phyloP scores from a whole-genome alignment of 2,888 invertebrate genomes.

The Lacanobia wlatinum region DNA sequence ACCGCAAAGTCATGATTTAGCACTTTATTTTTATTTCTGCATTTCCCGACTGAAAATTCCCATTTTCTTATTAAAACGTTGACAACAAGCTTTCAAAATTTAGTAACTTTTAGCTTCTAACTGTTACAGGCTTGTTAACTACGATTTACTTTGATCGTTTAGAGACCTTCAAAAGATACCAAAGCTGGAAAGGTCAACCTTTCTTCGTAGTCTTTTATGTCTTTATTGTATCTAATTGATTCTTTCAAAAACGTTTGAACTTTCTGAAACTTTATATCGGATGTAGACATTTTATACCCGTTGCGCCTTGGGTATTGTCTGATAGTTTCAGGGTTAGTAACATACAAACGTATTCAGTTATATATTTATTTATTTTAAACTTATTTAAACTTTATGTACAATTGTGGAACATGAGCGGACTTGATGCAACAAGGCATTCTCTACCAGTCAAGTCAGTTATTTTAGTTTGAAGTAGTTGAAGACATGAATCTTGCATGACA shows the following conservation, averaged over 20 bases:
- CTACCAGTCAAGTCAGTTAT: too few relatives aligned
- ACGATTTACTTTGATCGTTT: conserved; percentile 41
- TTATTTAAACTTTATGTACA: too few relatives aligned
- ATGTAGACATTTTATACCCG: neutral
- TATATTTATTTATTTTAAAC: too few relatives aligned
- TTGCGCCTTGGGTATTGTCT: neutral
- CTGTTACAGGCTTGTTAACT: conserved; percentile 33
- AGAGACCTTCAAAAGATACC: conserved; percentile 34
- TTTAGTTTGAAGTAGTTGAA: neutral
- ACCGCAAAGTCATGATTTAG: conserved; percentile 8
- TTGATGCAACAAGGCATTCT: too few relatives aligned
- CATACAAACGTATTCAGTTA: neutral
- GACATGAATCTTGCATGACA: conserved; percentile 16
- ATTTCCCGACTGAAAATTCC: neutral
- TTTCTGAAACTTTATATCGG: neutral
- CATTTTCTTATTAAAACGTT: conserved; percentile 12
- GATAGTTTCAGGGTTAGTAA: conserved; percentile 3
- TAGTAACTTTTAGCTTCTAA: conserved; percentile 21
- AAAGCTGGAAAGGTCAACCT: conserved; percentile 19
- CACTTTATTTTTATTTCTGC: conserved; percentile 3
- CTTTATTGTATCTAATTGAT: conserved; percentile 24
- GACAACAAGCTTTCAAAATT: conserved; percentile 29
- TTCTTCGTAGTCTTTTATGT: conserved; percentile 22
- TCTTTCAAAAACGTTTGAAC: neutral
- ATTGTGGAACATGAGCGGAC: too few relatives aligned